These are phyloP conservation scores for Heliothis virescens DNA, from an alignment of 1,140 invertebrate species.

Conservation along the genomic window DNA sequence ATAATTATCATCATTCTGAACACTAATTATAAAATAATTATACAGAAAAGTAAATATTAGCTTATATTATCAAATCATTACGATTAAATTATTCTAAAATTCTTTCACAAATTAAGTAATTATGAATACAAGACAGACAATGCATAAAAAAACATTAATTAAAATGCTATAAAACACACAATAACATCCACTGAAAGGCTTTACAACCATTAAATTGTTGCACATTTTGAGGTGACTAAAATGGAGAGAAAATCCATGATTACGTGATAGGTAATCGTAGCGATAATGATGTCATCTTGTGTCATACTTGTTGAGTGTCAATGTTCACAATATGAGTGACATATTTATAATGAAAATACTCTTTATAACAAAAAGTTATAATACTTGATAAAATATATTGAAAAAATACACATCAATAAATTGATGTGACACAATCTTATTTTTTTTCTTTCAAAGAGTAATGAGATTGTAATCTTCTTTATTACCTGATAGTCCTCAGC, in stretches of 20 bases:
- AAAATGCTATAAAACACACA: background rate
- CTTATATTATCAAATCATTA: no score
- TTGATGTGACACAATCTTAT: background rate
- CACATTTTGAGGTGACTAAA: background rate
- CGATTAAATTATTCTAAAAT: no score
- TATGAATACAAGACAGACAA: background rate
- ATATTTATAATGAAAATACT: background rate
- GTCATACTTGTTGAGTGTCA: background rate
- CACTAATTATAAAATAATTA: no score
- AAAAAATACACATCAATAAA: background rate
- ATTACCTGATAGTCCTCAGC: conserved; percentile 39
- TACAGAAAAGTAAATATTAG: no score
- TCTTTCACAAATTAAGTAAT: no score
- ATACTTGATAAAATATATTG: no score
- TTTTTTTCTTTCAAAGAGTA: background rate
- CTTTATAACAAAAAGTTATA: background rate
- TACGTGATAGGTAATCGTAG: background rate
- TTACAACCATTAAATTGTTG: background rate
- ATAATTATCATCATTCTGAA: no score
- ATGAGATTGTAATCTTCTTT: background rate
- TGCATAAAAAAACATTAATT: background rate
- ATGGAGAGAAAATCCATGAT: background rate
- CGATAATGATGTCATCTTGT: background rate
- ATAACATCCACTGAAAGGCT: background rate
- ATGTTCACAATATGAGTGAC: background rate